phyloP scores from a whole-genome alignment of 2,888 invertebrate genomes.

The Polymixis flavicincta region DNA sequence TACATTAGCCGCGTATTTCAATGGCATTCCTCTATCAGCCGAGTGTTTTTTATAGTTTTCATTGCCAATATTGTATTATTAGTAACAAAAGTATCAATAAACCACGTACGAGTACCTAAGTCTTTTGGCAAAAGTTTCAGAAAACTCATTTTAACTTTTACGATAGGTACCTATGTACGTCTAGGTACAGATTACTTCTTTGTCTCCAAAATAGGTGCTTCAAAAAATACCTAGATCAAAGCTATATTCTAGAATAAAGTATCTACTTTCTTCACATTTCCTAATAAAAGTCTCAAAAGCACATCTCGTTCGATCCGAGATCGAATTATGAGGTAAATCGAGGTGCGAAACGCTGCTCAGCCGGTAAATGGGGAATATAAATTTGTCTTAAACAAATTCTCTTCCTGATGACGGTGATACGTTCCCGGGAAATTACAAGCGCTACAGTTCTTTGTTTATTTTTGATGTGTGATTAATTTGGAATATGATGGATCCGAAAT shows the following conservation, averaged over 20 bases:
- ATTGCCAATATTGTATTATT: background rate
- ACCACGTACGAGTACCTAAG: background rate
- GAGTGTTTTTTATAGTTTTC: background rate
- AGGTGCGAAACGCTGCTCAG: conserved; percentile 73
- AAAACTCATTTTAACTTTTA: conserved; percentile 2
- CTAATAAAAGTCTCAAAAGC: conserved; percentile 64
- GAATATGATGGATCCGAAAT: conserved; percentile 9
- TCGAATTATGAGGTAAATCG: conserved; percentile 78
- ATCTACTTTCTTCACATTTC: conserved; percentile 35
- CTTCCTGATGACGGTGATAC: conserved; percentile 75
- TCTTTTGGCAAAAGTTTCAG: background rate
- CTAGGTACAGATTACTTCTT: background rate
- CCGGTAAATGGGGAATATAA: conserved; percentile 82
- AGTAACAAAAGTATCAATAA: background rate
- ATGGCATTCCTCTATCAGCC: background rate
- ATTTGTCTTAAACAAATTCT: conserved; percentile 82
- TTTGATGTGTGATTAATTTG: conserved; percentile 53
- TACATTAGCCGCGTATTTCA: conserved; percentile 1
- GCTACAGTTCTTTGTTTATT: conserved; percentile 66
- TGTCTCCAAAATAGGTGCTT: background rate
- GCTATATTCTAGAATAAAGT: background rate
- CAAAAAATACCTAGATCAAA: background rate
- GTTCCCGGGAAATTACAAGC: conserved; percentile 75
- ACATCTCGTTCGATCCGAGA: conserved; percentile 66
- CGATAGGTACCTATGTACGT: background rate